Evolutionary conservation across 64 coral and sea anemone species (phyloP).

Genomic region (Stichodactyla mertensii): DNA sequence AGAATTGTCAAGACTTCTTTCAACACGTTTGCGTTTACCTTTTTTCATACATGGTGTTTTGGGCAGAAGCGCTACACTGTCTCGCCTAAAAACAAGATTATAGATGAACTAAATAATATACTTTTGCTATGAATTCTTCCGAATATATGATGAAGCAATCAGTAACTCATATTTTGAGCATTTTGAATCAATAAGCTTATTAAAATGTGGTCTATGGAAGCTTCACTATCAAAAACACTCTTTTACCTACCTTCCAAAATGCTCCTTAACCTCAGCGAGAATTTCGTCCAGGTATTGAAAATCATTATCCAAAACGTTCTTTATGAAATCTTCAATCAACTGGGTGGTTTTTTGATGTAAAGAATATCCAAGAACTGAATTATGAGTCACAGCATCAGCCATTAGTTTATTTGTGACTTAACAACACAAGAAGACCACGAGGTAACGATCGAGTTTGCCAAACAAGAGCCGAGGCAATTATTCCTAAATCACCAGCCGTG

Average conservation of each 20-base stretch:
- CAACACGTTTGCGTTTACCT: conserved; percentile 51
- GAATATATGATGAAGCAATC: too few species aligned
- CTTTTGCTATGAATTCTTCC: neutral
- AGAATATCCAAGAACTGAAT: conserved; percentile 44
- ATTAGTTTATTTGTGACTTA: neutral
- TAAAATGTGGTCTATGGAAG: too few species aligned
- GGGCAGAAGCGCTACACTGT: conserved; percentile 61
- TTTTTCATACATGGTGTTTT: conserved; percentile 84
- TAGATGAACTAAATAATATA: neutral
- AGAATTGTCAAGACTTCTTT: conserved; percentile 22
- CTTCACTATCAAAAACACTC: neutral
- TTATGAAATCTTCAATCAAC: conserved; percentile 45
- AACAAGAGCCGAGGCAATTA: neutral
- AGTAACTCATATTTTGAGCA: too few species aligned
- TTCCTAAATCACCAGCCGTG: neutral
- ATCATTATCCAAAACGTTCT: conserved; percentile 40
- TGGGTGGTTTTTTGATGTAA: conserved; percentile 57
- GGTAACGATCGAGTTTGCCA: neutral
- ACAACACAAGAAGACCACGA: conserved; percentile 13
- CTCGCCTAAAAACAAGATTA: conserved; percentile 15
- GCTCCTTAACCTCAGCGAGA: conserved; percentile 59
- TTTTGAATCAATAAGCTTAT: too few species aligned
- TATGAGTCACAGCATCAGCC: neutral
- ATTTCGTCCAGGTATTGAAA: conserved; percentile 82
- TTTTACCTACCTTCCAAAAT: conserved; percentile 60